Evolutionary conservation across 1,140 invertebrate species (phyloP).

Genomic region (Heliconius himera): DNA sequence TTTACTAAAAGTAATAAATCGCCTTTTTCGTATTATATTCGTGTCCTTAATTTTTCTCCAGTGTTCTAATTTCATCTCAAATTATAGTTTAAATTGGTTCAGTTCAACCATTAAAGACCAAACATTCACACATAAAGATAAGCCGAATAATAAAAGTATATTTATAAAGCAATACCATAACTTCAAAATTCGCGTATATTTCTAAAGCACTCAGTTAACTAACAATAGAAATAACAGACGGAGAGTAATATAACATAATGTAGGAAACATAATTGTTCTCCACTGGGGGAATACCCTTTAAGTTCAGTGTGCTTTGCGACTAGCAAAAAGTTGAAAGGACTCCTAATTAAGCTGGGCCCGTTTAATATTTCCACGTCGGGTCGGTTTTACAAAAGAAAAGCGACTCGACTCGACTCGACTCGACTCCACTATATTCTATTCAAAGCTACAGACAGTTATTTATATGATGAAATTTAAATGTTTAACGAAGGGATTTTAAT

Average conservation of each 20-base stretch:
- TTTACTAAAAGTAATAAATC: too few species aligned
- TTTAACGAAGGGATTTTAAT: background rate
- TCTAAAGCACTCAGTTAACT: background rate
- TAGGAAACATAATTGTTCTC: background rate
- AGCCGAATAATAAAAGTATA: background rate
- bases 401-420: background rate
- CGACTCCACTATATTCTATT: background rate
- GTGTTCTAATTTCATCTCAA: too few species aligned
- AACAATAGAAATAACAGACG: background rate
- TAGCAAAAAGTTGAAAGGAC: constrained; percentile 18
- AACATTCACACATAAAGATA: too few species aligned
- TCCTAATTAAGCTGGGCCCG: constrained; percentile 29
- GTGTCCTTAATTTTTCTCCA: too few species aligned
- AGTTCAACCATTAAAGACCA: too few species aligned
- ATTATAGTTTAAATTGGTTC: too few species aligned
- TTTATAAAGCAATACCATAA: background rate
- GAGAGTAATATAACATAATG: background rate
- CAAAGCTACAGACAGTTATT: background rate
- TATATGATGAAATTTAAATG: background rate
- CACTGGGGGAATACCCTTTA: constrained; percentile 3
- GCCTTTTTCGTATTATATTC: too few species aligned
- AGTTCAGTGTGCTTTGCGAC: constrained; percentile 7
- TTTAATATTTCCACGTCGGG: constrained; percentile 35
- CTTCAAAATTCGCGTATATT: background rate
- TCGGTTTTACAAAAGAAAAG: constrained; percentile 4